These are phyloP conservation scores for Drosophila demipolita DNA, from an alignment of 2,888 invertebrate species.

Conservation along the genomic window DNA sequence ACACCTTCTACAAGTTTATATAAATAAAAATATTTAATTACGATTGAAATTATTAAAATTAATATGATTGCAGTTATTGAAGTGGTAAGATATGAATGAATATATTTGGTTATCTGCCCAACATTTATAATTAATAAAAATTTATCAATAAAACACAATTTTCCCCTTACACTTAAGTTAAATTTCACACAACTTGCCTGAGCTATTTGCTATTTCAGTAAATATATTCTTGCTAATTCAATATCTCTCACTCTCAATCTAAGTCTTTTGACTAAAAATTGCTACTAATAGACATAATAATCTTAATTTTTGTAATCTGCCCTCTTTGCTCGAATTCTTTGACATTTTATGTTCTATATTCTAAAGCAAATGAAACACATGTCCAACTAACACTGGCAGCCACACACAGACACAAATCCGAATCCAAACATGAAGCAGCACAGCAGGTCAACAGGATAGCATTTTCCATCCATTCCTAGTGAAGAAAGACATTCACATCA, in stretches of 20 bases:
- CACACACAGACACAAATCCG: slow-evolving; percentile 7
- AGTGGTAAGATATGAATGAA: not conserved
- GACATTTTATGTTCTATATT: slow-evolving; percentile 21
- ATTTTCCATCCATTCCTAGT: not conserved
- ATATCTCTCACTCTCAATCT: not conserved
- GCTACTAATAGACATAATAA: slow-evolving; percentile 22
- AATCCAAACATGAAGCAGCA: slow-evolving; percentile 1
- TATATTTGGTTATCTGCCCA: not conserved
- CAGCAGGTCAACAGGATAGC: slow-evolving; percentile 42
- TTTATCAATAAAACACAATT: not conserved
- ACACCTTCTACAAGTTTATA: not conserved
- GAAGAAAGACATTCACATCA: slow-evolving; percentile 13
- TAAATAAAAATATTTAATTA: not conserved
- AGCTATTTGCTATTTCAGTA: not conserved
- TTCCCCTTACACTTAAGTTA: not conserved
- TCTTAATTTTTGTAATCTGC: slow-evolving; percentile 3
- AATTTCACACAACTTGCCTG: not conserved
- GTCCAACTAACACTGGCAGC: slow-evolving; percentile 34
- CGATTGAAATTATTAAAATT: not conserved
- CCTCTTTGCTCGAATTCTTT: not conserved
- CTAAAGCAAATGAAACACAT: slow-evolving; percentile 60
- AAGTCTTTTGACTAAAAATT: not conserved
- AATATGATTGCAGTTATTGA: not conserved
- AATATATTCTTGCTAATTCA: not conserved
- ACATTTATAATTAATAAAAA: not conserved